Evolutionary conservation across 2,888 invertebrate genomes (phyloP).

Genomic region (Fabriciana adippe): DNA sequence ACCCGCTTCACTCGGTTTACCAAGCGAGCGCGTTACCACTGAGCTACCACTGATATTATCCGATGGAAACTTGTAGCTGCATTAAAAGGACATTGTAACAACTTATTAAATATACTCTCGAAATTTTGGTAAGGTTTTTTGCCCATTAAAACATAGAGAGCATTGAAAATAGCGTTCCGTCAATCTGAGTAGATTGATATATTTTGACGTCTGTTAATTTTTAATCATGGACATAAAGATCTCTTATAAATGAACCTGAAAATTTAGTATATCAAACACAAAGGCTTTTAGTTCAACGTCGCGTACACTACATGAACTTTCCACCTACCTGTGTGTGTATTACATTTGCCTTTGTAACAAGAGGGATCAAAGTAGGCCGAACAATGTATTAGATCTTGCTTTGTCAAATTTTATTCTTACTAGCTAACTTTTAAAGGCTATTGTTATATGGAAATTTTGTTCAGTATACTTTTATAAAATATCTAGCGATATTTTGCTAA

Average conservation of each 20-base stretch:
- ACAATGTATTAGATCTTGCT: slow-evolving; percentile 24
- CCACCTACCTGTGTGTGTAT: slow-evolving; percentile 2
- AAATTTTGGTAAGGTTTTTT: no score
- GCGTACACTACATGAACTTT: slow-evolving; percentile 16
- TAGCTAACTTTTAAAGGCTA: background rate
- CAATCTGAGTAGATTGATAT: background rate
- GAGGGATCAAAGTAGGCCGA: slow-evolving; percentile 21
- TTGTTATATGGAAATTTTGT: slow-evolving; percentile 10
- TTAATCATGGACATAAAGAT: slow-evolving; percentile 1
- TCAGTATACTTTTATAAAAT: slow-evolving; percentile 1
- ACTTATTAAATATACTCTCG: no score
- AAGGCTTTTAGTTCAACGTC: slow-evolving; percentile 21
- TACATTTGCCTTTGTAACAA: slow-evolving; percentile 23
- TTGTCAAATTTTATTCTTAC: slow-evolving; percentile 22
- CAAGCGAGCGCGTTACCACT: no score
- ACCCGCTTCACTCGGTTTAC: no score
- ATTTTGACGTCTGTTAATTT: slow-evolving; percentile 1
- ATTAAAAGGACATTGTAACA: no score
- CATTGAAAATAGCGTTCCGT: no score
- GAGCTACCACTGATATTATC: no score
- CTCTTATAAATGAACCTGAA: slow-evolving; percentile 12
- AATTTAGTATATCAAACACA: slow-evolving; percentile 14
- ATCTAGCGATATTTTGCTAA: background rate
- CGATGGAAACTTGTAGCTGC: no score
- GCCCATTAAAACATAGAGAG: no score